These are phyloP conservation scores for Neoaliturus tenellus DNA, from an alignment of 2,888 invertebrate species.

Conservation along the genomic window DNA sequence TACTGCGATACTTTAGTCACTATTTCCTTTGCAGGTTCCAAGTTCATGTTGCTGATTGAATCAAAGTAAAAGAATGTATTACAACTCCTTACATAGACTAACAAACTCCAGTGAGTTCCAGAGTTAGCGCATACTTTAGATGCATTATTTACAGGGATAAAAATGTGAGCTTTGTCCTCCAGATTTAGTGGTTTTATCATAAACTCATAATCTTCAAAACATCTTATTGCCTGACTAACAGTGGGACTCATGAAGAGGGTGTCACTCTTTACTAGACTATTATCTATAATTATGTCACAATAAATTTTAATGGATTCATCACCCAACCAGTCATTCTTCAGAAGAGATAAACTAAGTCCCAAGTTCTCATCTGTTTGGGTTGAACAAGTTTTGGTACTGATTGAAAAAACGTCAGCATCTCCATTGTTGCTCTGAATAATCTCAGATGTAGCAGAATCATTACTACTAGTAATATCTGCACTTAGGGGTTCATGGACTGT, in stretches of 20 bases:
- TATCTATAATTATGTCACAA: not conserved
- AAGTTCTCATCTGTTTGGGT: not conserved
- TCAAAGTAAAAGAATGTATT: not conserved
- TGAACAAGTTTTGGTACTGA: not conserved
- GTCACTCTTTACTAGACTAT: not conserved
- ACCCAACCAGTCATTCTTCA: not conserved
- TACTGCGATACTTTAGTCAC: not conserved
- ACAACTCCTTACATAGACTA: not conserved
- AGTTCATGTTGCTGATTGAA: not conserved
- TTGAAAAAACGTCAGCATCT: not conserved
- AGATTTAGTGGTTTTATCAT: not conserved
- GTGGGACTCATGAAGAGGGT: not conserved
- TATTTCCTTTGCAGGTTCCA: not conserved
- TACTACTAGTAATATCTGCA: not conserved
- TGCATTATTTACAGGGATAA: constrained; percentile 7
- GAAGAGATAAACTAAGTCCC: not conserved
- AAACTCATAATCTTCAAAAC: not conserved
- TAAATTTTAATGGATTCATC: not conserved
- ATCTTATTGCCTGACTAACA: constrained; percentile 1
- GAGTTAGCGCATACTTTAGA: not conserved
- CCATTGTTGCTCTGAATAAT: not conserved
- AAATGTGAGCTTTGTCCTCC: not conserved
- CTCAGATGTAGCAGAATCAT: not conserved
- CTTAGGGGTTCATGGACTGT: not conserved
- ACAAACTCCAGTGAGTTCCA: constrained; percentile 18